These are phyloP conservation scores for Fistularia tabacaria DNA, from an alignment of 2,797 vertebrate genomes.

Conservation along the genomic window DNA sequence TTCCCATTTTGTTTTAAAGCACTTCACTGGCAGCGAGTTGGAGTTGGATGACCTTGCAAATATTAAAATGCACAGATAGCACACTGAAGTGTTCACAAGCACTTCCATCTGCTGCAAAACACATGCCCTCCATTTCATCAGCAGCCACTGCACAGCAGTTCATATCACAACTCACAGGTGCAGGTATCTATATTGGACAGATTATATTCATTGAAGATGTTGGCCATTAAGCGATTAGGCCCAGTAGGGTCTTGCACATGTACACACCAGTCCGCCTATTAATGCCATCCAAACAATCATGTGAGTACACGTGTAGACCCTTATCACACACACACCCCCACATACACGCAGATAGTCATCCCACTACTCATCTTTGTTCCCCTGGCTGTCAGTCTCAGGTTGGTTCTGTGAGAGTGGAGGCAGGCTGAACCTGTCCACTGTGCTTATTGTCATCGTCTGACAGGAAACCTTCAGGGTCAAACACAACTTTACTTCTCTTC, in stretches of 20 bases:
- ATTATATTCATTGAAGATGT: too few relatives aligned
- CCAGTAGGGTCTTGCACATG: not conserved
- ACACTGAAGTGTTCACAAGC: conserved; percentile 7
- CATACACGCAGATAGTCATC: conserved; percentile 24
- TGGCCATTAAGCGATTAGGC: too few relatives aligned
- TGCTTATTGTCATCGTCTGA: conserved; percentile 57
- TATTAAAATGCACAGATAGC: conserved; percentile 14
- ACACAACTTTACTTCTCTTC: conserved; percentile 54
- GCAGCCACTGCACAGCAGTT: conserved; percentile 11
- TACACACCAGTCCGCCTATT: conserved; percentile 9
- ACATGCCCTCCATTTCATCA: not conserved
- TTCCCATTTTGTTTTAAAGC: not conserved
- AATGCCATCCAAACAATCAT: conserved; percentile 19
- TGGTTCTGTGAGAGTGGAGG: conserved; percentile 56
- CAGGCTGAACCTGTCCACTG: conserved; percentile 65
- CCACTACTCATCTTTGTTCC: conserved; percentile 55
- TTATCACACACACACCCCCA: conserved; percentile 7
- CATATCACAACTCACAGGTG: conserved; percentile 5
- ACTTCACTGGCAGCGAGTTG: conserved; percentile 1
- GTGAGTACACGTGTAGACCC: conserved; percentile 25
- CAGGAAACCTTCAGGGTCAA: conserved; percentile 63
- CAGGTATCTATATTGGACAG: too few relatives aligned
- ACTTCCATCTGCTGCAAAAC: conserved; percentile 1
- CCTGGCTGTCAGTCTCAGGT: conserved; percentile 56
- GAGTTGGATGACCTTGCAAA: conserved; percentile 5